Evolutionary conservation across 35 echinoderm and acorn worm genomes (phyloP).

Genomic region (Apostichopus parvimensis): DNA sequence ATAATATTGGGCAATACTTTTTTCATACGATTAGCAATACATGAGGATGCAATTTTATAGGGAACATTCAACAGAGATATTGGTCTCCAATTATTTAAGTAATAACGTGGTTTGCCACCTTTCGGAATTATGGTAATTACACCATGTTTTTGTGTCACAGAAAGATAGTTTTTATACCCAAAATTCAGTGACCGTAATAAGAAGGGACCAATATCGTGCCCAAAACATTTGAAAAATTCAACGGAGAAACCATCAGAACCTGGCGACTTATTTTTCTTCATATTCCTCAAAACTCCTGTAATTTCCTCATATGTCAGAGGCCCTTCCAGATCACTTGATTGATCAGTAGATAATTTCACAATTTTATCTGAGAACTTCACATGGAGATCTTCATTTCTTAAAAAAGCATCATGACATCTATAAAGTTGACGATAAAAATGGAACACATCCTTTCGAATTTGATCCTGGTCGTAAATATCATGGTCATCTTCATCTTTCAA

Average conservation of each 20-base stretch:
- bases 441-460: neutral
- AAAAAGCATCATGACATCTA: neutral
- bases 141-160: conserved; percentile 15
- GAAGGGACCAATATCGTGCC: neutral
- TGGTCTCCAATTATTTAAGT: conserved; percentile 5
- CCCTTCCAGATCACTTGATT: neutral
- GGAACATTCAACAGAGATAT: conserved; percentile 14
- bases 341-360: neutral
- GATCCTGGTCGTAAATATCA: neutral
- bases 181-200: neutral
- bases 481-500: neutral
- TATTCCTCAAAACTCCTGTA: neutral
- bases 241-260: conserved; percentile 6
- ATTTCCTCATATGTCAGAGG: neutral
- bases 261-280: conserved; percentile 41
- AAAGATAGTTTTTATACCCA: neutral
- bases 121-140: neutral
- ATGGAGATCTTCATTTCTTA: neutral
- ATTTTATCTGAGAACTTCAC: neutral
- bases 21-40: conserved; percentile 31
- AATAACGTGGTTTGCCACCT: neutral
- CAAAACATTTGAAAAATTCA: conserved; percentile 10
- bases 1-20: neutral
- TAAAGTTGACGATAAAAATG: neutral
- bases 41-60: conserved; percentile 5